These are phyloP conservation scores for Adelges cooleyi DNA, from an alignment of 1,140 invertebrate genomes.

Conservation along the genomic window DNA sequence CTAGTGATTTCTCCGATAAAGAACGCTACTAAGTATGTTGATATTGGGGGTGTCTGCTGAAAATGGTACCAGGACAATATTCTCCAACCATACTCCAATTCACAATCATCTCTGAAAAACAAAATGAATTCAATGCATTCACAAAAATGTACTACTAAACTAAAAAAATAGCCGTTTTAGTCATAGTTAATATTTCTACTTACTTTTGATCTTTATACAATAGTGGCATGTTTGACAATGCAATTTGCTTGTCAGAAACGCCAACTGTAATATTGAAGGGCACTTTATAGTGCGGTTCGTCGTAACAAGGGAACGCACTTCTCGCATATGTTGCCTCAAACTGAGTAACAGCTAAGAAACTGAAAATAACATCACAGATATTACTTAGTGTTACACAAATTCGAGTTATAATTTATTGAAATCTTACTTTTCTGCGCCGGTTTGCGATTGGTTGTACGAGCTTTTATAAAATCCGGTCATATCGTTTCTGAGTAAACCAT, in stretches of 20 bases:
- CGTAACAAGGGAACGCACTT: conserved; percentile 75
- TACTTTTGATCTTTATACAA: background rate
- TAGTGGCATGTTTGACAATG: conserved; percentile 50
- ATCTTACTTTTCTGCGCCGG: no score
- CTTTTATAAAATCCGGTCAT: conserved; percentile 28
- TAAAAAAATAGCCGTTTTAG: no score
- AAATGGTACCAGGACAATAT: background rate
- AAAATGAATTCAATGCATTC: no score
- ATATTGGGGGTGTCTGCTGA: conserved; percentile 52
- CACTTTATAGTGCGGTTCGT: conserved; percentile 73
- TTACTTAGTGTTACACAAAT: no score
- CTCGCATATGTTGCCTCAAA: conserved; percentile 85
- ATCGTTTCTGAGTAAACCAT: background rate
- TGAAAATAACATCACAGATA: no score
- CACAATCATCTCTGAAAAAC: background rate
- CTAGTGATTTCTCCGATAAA: conserved; percentile 46
- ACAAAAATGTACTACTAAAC: background rate
- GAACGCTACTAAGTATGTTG: conserved; percentile 62
- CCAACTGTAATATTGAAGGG: conserved; percentile 56
- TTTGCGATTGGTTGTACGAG: no score
- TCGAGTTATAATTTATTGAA: no score
- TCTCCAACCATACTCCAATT: background rate
- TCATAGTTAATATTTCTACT: no score
- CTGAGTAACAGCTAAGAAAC: conserved; percentile 56
- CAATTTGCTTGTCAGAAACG: conserved; percentile 42